A percentile compares a stretch with the other conserved stretches of the same genome.
Evolutionary conservation across 2,113 vertebrate genomes (phyloP).

Genomic region (Sus scrofa): T2T-Sscrofa CM000814.6:124537001-124537500

Average conservation of each 20-base stretch:
- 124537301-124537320: background rate
- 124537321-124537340: background rate
- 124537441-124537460: fast-evolving
- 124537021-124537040: background rate
- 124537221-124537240: background rate
- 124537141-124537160: background rate
- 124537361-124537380: background rate
- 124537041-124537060: background rate
- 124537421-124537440: background rate
- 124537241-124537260: fast-evolving
- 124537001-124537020: background rate
- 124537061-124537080: background rate
- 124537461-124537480: background rate
- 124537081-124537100: background rate
- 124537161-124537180: background rate
- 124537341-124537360: background rate
- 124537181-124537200: background rate
- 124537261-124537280: too few species aligned
- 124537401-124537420: background rate
- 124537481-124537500: fast-evolving
- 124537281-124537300: background rate
- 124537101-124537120: background rate
- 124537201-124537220: background rate
- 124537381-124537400: background rate
- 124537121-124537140: background rate